phyloP scores from a whole-genome alignment of 1,140 invertebrate genomes.

The Atta cephalotes region DNA sequence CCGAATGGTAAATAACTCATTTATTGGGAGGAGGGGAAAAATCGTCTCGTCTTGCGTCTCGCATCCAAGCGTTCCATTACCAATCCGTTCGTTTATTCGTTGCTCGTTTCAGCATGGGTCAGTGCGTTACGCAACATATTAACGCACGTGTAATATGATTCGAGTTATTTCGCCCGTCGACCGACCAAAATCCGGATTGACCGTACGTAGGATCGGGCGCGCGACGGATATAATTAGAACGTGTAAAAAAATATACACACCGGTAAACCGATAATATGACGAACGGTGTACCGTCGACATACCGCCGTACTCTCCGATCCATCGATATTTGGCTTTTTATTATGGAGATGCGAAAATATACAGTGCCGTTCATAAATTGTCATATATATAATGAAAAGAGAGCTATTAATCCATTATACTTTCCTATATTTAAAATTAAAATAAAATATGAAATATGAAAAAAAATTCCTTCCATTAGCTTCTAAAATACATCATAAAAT shows the following conservation, averaged over 20 bases:
- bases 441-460: neutral
- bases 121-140: constrained; percentile 61
- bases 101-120: constrained; percentile 61
- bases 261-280: constrained; percentile 61
- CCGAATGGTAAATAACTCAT: constrained; percentile 45
- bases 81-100: constrained; percentile 55
- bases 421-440: neutral
- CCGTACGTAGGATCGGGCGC: constrained; percentile 17
- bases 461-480: neutral
- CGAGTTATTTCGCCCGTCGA: constrained; percentile 59
- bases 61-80: constrained; percentile 49
- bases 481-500: neutral
- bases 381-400: neutral
- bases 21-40: constrained; percentile 27
- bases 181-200: constrained; percentile 59
- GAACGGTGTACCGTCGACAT: constrained; percentile 29
- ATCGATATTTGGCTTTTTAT: constrained; percentile 53
- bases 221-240: constrained; percentile 64
- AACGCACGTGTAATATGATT: constrained; percentile 66
- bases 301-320: constrained; percentile 8
- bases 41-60: constrained; percentile 8
- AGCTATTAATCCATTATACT: neutral
- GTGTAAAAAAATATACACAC: constrained; percentile 56
- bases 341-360: neutral
- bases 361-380: neutral